phyloP scores from a whole-genome alignment of 2,888 invertebrate species.

The Catonia carolina region DNA sequence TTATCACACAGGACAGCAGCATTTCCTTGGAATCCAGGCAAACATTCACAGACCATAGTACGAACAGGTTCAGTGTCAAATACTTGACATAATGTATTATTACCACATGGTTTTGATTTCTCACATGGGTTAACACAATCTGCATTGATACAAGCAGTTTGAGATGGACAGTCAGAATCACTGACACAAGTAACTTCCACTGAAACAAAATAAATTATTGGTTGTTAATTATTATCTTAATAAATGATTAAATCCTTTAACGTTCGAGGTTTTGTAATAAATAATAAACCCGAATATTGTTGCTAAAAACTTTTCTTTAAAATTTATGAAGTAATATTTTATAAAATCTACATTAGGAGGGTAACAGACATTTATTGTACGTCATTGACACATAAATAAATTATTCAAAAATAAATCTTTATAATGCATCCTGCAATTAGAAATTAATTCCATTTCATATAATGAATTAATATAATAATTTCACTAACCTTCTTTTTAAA shows the following conservation, averaged over 20 bases:
- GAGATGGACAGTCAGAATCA: constrained; percentile 75
- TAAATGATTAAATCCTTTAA: neutral
- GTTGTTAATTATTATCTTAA: constrained; percentile 10
- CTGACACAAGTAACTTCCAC: constrained; percentile 60
- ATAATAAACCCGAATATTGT: neutral
- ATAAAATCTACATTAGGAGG: no score
- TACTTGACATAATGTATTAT: constrained; percentile 70
- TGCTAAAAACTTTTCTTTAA: neutral
- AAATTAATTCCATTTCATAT: no score
- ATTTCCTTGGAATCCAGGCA: constrained; percentile 79
- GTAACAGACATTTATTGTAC: no score
- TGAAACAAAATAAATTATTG: constrained; percentile 26
- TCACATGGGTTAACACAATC: constrained; percentile 80
- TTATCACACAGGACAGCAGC: constrained; percentile 76
- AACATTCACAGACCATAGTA: constrained; percentile 83
- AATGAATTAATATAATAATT: no score
- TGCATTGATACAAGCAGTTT: constrained; percentile 72
- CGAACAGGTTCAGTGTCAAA: constrained; percentile 75
- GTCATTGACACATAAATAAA: no score
- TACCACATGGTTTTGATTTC: constrained; percentile 71
- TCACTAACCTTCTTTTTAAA: no score
- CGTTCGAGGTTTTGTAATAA: neutral
- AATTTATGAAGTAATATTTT: no score
- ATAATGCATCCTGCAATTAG: no score
- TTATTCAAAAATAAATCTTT: no score